Conservation (phyloP, 2,113 vertebrate species). For the Peromyscus californicus region DNA sequence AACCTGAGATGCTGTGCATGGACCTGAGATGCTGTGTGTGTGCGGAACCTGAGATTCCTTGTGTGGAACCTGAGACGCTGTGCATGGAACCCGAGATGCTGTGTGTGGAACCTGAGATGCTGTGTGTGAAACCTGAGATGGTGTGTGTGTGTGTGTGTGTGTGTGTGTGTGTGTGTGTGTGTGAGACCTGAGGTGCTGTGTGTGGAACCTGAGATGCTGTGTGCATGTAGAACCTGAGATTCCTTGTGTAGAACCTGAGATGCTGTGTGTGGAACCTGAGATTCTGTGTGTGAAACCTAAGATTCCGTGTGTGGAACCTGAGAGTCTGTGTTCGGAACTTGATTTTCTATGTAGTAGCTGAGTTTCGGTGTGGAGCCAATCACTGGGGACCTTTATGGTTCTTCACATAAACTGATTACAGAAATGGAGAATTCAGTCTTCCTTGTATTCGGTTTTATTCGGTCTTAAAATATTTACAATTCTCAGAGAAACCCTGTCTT, state of each 20-base stretch:
- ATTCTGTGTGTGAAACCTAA: background rate
- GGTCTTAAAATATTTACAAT: constrained; percentile 12
- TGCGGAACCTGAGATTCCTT: too few relatives aligned
- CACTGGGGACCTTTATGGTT: background rate
- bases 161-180: too few relatives aligned
- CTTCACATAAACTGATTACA: background rate
- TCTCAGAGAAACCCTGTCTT: background rate
- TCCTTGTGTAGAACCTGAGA: too few relatives aligned
- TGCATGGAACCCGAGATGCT: too few relatives aligned
- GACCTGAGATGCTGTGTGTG: background rate
- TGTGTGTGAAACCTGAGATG: too few relatives aligned
- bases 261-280: background rate
- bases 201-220: background rate
- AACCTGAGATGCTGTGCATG: background rate
- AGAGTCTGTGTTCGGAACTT: background rate
- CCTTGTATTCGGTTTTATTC: background rate
- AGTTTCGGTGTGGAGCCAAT: background rate
- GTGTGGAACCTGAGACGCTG: too few relatives aligned
- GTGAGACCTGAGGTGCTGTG: too few relatives aligned
- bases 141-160: too few relatives aligned
- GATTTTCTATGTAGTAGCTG: background rate
- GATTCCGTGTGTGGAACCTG: background rate
- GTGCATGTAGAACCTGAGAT: background rate
- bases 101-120: too few relatives aligned
- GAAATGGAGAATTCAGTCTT: background rate